These are phyloP conservation scores for Pomatostomus ruficeps DNA, from an alignment of 2,113 vertebrate genomes.

Conservation along the genomic window DNA sequence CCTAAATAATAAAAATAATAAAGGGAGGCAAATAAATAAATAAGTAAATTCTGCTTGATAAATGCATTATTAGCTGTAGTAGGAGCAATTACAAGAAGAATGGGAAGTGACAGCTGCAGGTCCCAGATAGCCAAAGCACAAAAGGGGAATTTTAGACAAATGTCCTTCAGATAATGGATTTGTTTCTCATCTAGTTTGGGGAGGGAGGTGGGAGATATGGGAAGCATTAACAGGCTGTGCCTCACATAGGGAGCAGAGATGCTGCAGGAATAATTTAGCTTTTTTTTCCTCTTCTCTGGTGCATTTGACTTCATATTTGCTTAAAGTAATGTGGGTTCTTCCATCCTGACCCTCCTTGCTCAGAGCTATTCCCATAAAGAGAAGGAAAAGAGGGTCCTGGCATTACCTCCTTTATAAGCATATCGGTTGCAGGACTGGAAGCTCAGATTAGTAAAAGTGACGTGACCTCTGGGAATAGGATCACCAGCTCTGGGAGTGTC, in stretches of 20 bases:
- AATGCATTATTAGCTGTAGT: conserved; percentile 60
- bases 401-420: background rate
- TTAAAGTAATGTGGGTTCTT: background rate
- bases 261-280: background rate
- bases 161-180: conserved; percentile 55
- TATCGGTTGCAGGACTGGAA: background rate
- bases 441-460: background rate
- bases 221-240: background rate
- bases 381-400: background rate
- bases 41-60: conserved; percentile 40
- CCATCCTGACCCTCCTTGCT: background rate
- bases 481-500: background rate
- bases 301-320: background rate
- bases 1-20: conserved; percentile 46
- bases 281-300: background rate
- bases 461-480: background rate
- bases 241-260: background rate
- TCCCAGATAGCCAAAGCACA: conserved; percentile 64
- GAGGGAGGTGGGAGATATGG: background rate
- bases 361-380: background rate
- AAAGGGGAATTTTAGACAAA: conserved; percentile 59
- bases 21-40: conserved; percentile 48
- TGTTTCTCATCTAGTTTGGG: conserved; percentile 26
- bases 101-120: conserved; percentile 64
- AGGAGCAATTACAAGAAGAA: conserved; percentile 68